Conservation (phyloP, 2,888 invertebrate species). For the Acleris literana region DNA sequence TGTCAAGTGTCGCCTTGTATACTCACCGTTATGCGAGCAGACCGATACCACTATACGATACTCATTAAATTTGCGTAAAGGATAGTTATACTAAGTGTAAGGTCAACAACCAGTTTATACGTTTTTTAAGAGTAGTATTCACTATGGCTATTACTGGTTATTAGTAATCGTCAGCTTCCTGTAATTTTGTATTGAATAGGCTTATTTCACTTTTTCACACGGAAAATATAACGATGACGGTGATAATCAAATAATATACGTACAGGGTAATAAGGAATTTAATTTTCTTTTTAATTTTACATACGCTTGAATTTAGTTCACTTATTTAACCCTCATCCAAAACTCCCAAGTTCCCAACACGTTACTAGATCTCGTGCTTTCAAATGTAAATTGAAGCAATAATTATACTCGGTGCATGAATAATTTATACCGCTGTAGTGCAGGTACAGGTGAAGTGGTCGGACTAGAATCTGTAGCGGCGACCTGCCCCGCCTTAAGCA, state of each 20-base stretch:
- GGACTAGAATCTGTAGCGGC: conserved; percentile 6
- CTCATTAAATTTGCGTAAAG: too few species aligned
- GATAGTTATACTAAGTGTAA: too few species aligned
- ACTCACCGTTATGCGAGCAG: too few species aligned
- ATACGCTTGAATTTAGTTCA: not conserved
- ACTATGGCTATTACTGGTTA: conserved; percentile 13
- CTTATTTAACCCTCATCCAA: not conserved
- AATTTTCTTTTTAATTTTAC: too few species aligned
- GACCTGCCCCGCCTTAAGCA: conserved; percentile 16
- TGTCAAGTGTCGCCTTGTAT: too few species aligned
- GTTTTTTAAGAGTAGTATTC: not conserved
- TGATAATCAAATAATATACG: too few species aligned
- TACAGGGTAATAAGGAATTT: too few species aligned
- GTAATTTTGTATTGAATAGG: conserved; percentile 9
- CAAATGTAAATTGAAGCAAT: conserved; percentile 24
- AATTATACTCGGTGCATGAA: conserved; percentile 22
- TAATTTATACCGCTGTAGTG: conserved; percentile 21
- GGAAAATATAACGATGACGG: not conserved
- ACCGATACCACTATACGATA: too few species aligned
- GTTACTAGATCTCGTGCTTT: conserved; percentile 7
- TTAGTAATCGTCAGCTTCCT: conserved; percentile 25
- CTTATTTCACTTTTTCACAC: not conserved
- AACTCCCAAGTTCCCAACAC: conserved; percentile 14
- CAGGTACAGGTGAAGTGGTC: conserved; percentile 17
- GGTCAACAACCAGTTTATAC: too few species aligned